Evolutionary conservation across 1,140 invertebrate genomes (phyloP).

Genomic region (Planococcus citri): DNA sequence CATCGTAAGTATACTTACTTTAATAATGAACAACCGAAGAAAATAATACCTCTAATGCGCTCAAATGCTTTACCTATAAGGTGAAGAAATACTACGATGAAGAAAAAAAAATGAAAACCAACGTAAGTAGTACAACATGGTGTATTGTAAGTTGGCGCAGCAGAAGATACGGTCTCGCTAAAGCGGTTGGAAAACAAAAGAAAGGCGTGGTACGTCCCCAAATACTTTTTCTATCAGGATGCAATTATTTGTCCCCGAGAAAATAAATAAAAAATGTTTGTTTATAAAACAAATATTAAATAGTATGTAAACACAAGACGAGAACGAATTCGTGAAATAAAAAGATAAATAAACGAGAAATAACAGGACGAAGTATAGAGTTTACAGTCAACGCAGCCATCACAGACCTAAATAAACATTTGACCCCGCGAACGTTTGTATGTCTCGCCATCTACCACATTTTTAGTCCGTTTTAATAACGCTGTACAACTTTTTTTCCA

Average conservation of each 20-base stretch:
- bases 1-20: too few species aligned
- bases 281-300: constrained; percentile 21
- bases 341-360: constrained; percentile 13
- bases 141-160: not conserved
- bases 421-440: constrained; percentile 1
- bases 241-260: constrained; percentile 18
- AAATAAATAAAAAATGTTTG: constrained; percentile 19
- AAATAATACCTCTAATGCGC: too few species aligned
- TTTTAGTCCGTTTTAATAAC: not conserved
- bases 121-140: not conserved
- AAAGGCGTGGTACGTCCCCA: not conserved
- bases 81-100: too few species aligned
- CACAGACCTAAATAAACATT: constrained; percentile 18
- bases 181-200: constrained; percentile 7
- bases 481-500: not conserved
- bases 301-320: constrained; percentile 14
- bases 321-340: constrained; percentile 18
- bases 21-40: too few species aligned
- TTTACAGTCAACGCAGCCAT: constrained; percentile 9
- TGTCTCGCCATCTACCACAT: not conserved
- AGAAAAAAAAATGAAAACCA: not conserved
- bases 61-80: too few species aligned
- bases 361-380: constrained; percentile 14
- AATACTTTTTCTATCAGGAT: constrained; percentile 10
- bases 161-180: not conserved